A percentile compares a stretch with the other conserved stretches of the same genome.
These are phyloP conservation scores for Eupristina koningsbergeri DNA, from an alignment of 1,140 invertebrate genomes.

Conservation along the genomic window DNA sequence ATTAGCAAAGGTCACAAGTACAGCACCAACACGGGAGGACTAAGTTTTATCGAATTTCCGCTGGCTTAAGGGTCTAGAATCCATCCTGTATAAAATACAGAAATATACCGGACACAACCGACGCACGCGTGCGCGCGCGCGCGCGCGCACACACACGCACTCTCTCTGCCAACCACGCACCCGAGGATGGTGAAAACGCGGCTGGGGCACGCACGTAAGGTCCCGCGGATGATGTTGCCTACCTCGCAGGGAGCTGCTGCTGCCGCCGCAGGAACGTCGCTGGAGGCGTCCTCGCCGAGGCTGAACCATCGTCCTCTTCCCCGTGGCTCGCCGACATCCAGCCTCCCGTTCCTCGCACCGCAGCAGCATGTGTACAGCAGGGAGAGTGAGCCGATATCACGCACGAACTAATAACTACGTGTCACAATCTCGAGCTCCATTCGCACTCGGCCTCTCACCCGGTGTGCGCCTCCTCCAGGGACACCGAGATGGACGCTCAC, in stretches of 20 bases:
- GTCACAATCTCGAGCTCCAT: not conserved
- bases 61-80: not conserved
- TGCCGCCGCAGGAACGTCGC: conserved; percentile 12
- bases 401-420: not conserved
- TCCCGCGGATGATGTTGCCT: not conserved
- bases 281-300: not conserved
- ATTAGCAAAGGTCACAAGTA: not conserved
- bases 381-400: not conserved
- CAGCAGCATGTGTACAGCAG: conserved; percentile 23
- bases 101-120: conserved; percentile 7
- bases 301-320: conserved; percentile 13
- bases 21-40: not conserved
- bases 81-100: not conserved
- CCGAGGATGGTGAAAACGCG: too few species aligned
- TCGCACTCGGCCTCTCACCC: too few species aligned
- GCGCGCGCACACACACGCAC: not conserved
- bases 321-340: conserved; percentile 20
- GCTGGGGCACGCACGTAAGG: not conserved
- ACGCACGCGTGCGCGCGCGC: not conserved
- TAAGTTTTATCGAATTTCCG: conserved; percentile 14
- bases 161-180: too few species aligned
- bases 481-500: too few species aligned
- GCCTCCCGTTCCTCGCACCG: conserved; percentile 10
- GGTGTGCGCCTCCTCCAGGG: too few species aligned
- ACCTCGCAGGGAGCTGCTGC: conserved; percentile 22